Conservation (phyloP, 1,140 invertebrate genomes). For the Mycetomoellerius zeteki region DNA sequence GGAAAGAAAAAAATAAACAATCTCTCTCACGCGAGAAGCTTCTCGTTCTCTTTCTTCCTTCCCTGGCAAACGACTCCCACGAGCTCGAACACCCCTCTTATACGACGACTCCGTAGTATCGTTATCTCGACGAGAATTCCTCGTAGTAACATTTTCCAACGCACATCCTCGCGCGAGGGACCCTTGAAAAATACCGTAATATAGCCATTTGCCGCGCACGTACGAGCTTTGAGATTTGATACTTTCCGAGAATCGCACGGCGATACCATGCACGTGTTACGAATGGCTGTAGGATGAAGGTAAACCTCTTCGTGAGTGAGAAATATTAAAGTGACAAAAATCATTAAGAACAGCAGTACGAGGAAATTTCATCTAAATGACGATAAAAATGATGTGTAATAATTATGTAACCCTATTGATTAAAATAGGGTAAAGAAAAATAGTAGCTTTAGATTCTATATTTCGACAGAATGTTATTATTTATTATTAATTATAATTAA, state of each 20-base stretch:
- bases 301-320: slow-evolving; percentile 41
- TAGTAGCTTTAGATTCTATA: not conserved
- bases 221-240: slow-evolving; percentile 61
- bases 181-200: slow-evolving; percentile 37
- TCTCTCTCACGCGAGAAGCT: not conserved
- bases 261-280: not conserved
- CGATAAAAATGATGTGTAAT: not conserved
- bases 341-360: not conserved
- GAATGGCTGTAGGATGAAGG: slow-evolving; percentile 29
- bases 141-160: slow-evolving; percentile 50
- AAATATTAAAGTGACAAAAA: slow-evolving; percentile 49
- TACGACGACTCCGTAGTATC: slow-evolving; percentile 6
- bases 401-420: not conserved
- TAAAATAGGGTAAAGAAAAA: not conserved
- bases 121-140: slow-evolving; percentile 61
- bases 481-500: no score
- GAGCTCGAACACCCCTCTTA: not conserved
- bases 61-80: not conserved
- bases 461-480: not conserved
- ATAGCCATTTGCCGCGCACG: slow-evolving; percentile 26
- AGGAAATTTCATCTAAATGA: slow-evolving; percentile 26
- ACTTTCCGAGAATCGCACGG: slow-evolving; percentile 41
- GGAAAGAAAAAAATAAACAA: not conserved
- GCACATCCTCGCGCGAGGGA: not conserved
- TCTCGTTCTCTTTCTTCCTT: not conserved